A percentile compares a stretch with the other conserved stretches of the same genome.
Conservation (phyloP, 1,140 invertebrate genomes). For the Acromyrmex echinatior region DNA sequence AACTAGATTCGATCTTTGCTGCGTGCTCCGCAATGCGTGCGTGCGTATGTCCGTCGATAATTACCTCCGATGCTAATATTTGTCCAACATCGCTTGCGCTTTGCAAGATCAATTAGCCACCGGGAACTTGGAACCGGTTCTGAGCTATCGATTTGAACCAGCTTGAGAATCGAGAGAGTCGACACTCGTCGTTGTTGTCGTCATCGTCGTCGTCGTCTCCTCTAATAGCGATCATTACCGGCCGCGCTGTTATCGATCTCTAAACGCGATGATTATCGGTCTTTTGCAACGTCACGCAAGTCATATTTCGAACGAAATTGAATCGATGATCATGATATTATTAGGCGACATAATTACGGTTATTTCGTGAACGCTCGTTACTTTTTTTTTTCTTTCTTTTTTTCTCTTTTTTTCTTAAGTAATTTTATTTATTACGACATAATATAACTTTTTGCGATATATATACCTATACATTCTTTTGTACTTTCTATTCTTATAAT, state of each 20-base stretch:
- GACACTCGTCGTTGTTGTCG: slow-evolving; percentile 5
- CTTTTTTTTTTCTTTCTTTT: background rate
- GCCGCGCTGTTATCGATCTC: slow-evolving; percentile 58
- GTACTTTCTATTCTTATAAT: slow-evolving; percentile 1
- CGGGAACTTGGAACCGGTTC: slow-evolving; percentile 60
- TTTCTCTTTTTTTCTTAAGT: background rate
- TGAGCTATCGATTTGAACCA: slow-evolving; percentile 45
- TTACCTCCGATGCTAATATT: slow-evolving; percentile 62
- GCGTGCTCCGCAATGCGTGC: slow-evolving; percentile 12
- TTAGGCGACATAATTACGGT: slow-evolving; percentile 51
- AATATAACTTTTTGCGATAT: background rate
- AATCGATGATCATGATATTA: slow-evolving; percentile 60
- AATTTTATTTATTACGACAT: background rate
- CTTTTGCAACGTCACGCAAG: slow-evolving; percentile 56
- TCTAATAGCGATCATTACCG: slow-evolving; percentile 61
- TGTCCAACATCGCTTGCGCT: slow-evolving; percentile 53
- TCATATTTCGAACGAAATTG: slow-evolving; percentile 56
- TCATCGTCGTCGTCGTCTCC: slow-evolving; percentile 12
- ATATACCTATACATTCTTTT: background rate
- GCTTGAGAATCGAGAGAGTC: slow-evolving; percentile 55
- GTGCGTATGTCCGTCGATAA: slow-evolving; percentile 44
- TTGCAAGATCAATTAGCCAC: slow-evolving; percentile 61
- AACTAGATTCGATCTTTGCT: slow-evolving; percentile 30
- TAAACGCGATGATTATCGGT: slow-evolving; percentile 63
- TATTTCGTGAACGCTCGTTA: slow-evolving; percentile 2